phyloP scores from a whole-genome alignment of 2,797 vertebrate genomes.

The Iguana delicatissima region DNA sequence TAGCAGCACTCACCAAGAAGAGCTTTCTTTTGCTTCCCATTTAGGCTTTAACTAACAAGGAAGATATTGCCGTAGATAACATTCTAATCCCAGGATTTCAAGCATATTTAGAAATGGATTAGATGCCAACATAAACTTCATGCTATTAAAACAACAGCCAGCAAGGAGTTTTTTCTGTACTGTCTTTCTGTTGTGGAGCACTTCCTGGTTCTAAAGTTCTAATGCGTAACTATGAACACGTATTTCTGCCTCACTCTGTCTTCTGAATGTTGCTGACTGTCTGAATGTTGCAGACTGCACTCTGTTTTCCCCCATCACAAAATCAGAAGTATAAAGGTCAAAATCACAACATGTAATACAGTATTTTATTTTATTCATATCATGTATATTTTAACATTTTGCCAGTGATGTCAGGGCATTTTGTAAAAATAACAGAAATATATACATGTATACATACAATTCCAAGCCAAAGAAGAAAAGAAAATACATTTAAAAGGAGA shows the following conservation, averaged over 20 bases:
- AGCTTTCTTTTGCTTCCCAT: constrained; percentile 37
- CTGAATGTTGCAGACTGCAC: not conserved
- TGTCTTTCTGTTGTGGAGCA: not conserved
- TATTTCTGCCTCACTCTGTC: not conserved
- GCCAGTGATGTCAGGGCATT: no score
- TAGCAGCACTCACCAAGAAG: constrained; percentile 55
- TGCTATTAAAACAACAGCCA: not conserved
- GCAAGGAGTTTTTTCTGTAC: not conserved
- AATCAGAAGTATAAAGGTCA: not conserved
- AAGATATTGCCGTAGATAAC: constrained; percentile 17
- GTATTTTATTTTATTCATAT: not conserved
- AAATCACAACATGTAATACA: not conserved
- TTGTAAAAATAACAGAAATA: no score
- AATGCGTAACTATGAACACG: not conserved
- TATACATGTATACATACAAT: no score
- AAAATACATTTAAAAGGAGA: no score
- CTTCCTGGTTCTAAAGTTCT: not conserved
- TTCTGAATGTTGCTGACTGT: no score
- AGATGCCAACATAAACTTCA: not conserved
- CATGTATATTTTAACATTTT: not conserved
- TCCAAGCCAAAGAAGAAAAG: no score
- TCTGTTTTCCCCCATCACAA: not conserved
- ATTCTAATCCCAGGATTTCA: constrained; percentile 36
- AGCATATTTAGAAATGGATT: accelerated
- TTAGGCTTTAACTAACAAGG: constrained; percentile 48